Conservation (phyloP, 2,797 vertebrate genomes). For the Propithecus deckenii region DNA sequence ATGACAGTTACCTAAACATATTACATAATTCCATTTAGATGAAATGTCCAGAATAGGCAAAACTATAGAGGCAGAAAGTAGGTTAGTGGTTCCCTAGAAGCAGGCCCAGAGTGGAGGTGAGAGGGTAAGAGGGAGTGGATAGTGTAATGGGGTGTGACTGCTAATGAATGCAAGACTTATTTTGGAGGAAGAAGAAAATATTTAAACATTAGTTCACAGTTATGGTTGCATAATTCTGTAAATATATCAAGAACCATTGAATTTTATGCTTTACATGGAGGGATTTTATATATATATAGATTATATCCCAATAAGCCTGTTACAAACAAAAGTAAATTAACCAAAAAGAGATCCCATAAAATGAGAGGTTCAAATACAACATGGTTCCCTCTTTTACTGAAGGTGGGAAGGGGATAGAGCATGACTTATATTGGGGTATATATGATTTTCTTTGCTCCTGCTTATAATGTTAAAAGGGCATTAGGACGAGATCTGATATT, state of each 20-base stretch:
- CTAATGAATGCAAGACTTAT: not conserved
- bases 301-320: not conserved
- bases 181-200: not conserved
- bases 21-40: not conserved
- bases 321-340: not conserved
- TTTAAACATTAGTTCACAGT: not conserved
- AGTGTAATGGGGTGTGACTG: not conserved
- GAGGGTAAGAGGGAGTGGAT: not conserved
- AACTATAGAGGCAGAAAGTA: not conserved
- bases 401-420: not conserved
- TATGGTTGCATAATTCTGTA: not conserved
- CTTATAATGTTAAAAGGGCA: not conserved
- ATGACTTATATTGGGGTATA: not conserved
- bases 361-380: not conserved
- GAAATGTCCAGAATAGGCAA: not conserved
- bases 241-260: not conserved
- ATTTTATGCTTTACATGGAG: not conserved
- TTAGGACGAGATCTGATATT: not conserved
- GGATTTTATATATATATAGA: not conserved
- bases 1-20: not conserved
- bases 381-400: not conserved
- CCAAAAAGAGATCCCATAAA: not conserved
- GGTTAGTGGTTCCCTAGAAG: not conserved
- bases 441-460: not conserved
- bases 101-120: fast-evolving